These are phyloP conservation scores for Ailuropoda melanoleuca DNA, from an alignment of 2,113 vertebrate genomes.

Conservation along the genomic window DNA sequence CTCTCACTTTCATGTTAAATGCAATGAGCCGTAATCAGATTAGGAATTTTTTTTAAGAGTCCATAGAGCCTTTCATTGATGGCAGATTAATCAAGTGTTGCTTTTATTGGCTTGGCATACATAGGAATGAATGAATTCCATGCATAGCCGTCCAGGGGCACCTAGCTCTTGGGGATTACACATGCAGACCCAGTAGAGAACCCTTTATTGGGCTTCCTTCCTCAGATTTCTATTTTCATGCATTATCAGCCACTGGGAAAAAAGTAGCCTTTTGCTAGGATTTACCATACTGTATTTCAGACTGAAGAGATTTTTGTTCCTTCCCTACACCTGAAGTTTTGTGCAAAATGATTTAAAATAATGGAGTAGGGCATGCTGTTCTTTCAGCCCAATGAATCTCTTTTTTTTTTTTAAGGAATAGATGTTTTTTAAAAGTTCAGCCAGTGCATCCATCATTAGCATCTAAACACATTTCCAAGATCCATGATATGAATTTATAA, in stretches of 20 bases:
- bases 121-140: neutral
- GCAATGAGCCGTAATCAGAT: conserved; percentile 36
- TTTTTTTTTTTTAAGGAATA: conserved; percentile 21
- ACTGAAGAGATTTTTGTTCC: conserved; percentile 16
- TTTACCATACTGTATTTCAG: neutral
- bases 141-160: neutral
- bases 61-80: neutral
- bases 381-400: neutral
- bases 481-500: conserved; percentile 52
- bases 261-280: neutral
- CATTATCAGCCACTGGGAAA: neutral
- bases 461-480: conserved; percentile 35
- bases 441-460: conserved; percentile 28
- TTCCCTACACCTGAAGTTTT: neutral
- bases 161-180: neutral
- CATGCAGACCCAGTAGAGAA: neutral
- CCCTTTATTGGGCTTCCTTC: neutral
- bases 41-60: conserved; percentile 51
- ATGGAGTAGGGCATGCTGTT: neutral
- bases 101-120: conserved; percentile 11
- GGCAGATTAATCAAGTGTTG: conserved; percentile 16
- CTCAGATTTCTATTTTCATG: neutral
- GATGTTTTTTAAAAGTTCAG: neutral
- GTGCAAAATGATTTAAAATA: conserved; percentile 28
- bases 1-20: neutral